A percentile compares a stretch with the other conserved stretches of the same genome.
Conservation (phyloP, 2,113 vertebrate genomes). For the Rhinoderma darwinii region DNA sequence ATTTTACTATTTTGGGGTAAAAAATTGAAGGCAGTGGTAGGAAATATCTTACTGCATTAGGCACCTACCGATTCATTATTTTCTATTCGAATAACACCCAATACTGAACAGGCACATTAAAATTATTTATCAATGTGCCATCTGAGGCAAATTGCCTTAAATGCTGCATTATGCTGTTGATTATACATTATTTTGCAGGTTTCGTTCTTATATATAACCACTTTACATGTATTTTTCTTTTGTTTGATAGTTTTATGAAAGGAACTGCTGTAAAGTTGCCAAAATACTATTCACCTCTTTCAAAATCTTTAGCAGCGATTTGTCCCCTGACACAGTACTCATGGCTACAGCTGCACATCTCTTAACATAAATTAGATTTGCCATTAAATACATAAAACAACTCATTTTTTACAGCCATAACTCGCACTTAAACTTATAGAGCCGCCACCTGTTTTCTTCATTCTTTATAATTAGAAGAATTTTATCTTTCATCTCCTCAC, state of each 20-base stretch:
- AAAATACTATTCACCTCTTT: not conserved
- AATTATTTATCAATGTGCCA: not conserved
- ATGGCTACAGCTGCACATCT: not conserved
- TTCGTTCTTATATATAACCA: not conserved
- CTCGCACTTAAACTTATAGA: constrained; percentile 33
- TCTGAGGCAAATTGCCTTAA: not conserved
- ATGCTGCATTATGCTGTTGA: not conserved
- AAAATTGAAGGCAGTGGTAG: not conserved
- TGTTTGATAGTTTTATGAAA: not conserved
- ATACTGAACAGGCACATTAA: not conserved
- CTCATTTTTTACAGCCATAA: not conserved
- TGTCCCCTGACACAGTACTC: not conserved
- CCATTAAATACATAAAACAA: constrained; percentile 36
- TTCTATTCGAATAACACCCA: not conserved
- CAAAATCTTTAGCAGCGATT: not conserved
- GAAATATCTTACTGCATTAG: not conserved
- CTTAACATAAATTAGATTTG: constrained; percentile 11
- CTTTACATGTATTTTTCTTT: not conserved
- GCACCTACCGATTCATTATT: not conserved
- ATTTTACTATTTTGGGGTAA: not conserved
- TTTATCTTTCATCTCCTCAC: constrained; percentile 15
- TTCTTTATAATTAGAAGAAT: constrained; percentile 39
- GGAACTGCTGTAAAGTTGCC: not conserved
- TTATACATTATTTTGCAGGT: not conserved
- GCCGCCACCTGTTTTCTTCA: constrained; percentile 35